Percentiles rank a stretch among this genome's conserved stretches.
These are phyloP conservation scores for Silvanus unidentatus DNA, from an alignment of 2,888 invertebrate genomes.

Conservation along the genomic window DNA sequence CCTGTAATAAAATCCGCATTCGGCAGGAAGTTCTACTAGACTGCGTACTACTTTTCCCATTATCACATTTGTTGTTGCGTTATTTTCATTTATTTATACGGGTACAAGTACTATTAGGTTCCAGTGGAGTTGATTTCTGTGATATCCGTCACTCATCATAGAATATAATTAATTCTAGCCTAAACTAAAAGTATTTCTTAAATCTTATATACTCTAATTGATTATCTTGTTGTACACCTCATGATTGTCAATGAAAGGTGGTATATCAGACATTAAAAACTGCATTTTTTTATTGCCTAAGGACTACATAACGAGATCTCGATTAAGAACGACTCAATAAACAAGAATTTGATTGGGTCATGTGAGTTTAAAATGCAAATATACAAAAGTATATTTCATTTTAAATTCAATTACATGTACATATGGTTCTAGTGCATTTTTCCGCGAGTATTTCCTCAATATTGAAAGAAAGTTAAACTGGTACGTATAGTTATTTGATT, in stretches of 20 bases:
- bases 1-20: not conserved
- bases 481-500: not conserved
- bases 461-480: not conserved
- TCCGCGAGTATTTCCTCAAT: not conserved
- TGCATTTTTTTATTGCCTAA: conserved; percentile 20
- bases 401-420: not conserved
- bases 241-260: conserved; percentile 15
- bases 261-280: conserved; percentile 16
- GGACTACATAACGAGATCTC: conserved; percentile 17
- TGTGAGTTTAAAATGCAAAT: conserved; percentile 12
- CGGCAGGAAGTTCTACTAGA: conserved; percentile 3
- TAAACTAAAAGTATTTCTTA: not conserved
- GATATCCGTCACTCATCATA: conserved; percentile 4
- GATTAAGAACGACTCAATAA: conserved; percentile 23
- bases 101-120: too few species aligned
- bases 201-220: conserved; percentile 6
- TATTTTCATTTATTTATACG: not conserved
- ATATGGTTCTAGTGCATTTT: not conserved
- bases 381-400: conserved; percentile 2
- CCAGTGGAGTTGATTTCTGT: conserved; percentile 3
- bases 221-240: conserved; percentile 9
- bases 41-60: conserved; percentile 4
- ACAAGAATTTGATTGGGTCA: conserved; percentile 20
- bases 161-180: not conserved
- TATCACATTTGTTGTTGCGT: not conserved